Conservation (phyloP, 2,113 vertebrate genomes). For the Azemiops feae region DNA sequence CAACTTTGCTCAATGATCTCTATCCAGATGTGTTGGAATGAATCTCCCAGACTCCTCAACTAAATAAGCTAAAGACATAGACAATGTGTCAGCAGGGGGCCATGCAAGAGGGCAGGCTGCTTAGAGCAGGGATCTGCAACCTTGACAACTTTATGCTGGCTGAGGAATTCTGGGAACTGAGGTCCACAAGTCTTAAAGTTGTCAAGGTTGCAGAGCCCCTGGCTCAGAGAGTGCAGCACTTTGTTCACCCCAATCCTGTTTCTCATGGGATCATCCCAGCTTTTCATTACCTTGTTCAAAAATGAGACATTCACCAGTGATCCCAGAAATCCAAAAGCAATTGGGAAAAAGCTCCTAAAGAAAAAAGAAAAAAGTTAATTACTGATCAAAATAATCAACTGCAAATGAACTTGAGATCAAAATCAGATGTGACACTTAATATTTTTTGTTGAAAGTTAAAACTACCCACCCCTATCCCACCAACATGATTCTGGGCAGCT, state of each 20-base stretch:
- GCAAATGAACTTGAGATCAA: neutral
- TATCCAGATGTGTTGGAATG: neutral
- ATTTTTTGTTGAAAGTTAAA: neutral
- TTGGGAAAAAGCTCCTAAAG: conserved; percentile 82
- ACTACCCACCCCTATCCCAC: neutral
- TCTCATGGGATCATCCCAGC: fast-evolving
- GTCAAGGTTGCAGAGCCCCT: no score
- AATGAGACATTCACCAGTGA: conserved; percentile 73
- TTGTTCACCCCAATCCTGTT: neutral
- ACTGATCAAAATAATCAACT: neutral
- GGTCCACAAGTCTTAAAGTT: no score
- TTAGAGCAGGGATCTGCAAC: neutral
- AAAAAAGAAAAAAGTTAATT: neutral
- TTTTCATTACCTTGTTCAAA: conserved; percentile 73
- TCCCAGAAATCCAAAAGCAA: conserved; percentile 78
- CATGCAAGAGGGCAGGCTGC: neutral
- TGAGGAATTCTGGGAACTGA: no score
- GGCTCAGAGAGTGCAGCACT: neutral
- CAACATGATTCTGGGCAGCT: neutral
- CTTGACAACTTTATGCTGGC: no score
- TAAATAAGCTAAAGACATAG: neutral
- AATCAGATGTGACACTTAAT: neutral
- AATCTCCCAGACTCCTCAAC: neutral
- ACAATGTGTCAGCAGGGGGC: neutral
- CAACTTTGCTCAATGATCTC: neutral